Evolutionary conservation across 2,797 vertebrate species (phyloP), one percentile per base, ranked within the genome.

Genomic region (Trachurus trachurus): DNA sequence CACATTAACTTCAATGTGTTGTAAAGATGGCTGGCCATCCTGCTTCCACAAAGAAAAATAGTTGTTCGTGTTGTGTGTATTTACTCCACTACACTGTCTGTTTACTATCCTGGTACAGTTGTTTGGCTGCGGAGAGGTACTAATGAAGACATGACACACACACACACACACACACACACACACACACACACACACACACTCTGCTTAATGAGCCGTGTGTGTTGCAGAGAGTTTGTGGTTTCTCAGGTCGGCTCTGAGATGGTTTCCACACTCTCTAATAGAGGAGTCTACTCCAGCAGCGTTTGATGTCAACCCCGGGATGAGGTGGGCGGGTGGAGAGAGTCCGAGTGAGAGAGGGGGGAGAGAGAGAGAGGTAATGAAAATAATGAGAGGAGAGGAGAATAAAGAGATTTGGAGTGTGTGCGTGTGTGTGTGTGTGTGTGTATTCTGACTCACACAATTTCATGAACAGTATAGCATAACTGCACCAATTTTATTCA

Each of bases 321-420:
- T 60, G 66, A 9, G 69, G 72, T 74, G 74, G 78, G 78, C 53
- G 66, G 78, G 65, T 52, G 77, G 50, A 74, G 67, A 61, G 13
- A 60, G 68, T 1, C 6, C 3, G 9, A 34, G 37, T 42, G 39
- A 40, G 53, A 67, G 75, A 34, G 61, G 60, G 66, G 64, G 22
- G 57, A 66, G 2, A 6, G n/a, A 45, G 42, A 7, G 44, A 17
- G 53, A 50, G 17, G 54, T 58, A 62, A 66, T 78, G 66, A 44
- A 74, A 59, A 74, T 78, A 71, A 82, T 78, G 66, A 82, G 70
- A 49, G 6, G 44, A 76, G 65, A 62, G 58, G 74, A 47, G 40
- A 56, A 67, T 59, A 45, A 31, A 31, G 59, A 21, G 50, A 63
- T 34, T 34, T 29, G 61, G 26, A 56, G 11, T 37, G 29, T 15